Percentiles rank a stretch among this genome's conserved stretches.
phyloP scores from a whole-genome alignment of 2,888 invertebrate species.

The Drosophila siamana region DNA sequence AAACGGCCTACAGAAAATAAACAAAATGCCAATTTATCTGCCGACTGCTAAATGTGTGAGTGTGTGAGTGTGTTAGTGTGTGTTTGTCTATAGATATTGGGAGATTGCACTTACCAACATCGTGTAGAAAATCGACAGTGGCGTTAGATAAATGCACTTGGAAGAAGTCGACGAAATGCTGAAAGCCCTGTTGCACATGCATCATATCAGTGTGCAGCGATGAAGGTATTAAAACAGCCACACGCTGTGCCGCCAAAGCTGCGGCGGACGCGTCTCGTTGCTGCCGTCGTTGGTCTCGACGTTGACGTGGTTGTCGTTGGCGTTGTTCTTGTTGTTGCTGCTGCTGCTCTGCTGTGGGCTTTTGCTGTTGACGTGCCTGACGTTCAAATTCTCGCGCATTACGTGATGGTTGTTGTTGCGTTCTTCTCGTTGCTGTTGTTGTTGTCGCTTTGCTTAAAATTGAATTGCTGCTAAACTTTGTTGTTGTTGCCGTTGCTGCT shows the following conservation, averaged over 20 bases:
- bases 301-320: constrained; percentile 21
- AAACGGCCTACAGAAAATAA: constrained; percentile 21
- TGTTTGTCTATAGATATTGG: constrained; percentile 2
- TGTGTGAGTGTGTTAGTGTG: not conserved
- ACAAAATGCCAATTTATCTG: constrained; percentile 5
- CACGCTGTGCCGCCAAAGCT: constrained; percentile 56
- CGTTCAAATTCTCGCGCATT: constrained; percentile 63
- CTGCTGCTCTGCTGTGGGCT: constrained; percentile 13
- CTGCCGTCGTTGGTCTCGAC: constrained; percentile 17
- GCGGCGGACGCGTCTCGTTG: constrained; percentile 14
- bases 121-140: constrained; percentile 83
- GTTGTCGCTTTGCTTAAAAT: constrained; percentile 35
- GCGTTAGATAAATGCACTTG: constrained; percentile 81
- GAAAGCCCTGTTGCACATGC: constrained; percentile 84
- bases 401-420: constrained; percentile 44
- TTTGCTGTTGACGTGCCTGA: constrained; percentile 35
- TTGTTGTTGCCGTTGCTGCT: constrained; percentile 32
- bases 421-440: constrained; percentile 32
- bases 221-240: constrained; percentile 83
- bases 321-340: constrained; percentile 24
- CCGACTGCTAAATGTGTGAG: not conserved
- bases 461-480: constrained; percentile 43
- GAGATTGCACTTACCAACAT: constrained; percentile 81
- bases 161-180: constrained; percentile 83
- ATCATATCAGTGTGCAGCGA: constrained; percentile 75